Base-by-base conservation (phyloP, 2,888 invertebrate species). In the Hypercompe scribonia region DNA sequence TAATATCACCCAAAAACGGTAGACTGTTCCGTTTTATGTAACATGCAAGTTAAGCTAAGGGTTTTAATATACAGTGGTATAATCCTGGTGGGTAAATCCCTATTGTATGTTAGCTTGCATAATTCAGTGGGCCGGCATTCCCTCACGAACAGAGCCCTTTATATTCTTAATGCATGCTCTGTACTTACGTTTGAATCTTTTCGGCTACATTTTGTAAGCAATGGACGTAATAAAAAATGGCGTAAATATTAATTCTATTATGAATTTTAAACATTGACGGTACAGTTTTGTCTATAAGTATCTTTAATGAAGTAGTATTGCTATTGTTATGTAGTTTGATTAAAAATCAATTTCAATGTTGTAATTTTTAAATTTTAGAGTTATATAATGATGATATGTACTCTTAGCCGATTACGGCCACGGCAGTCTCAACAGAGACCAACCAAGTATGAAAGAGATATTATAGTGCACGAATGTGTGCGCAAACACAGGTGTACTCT, bases 71-170 rank as follows among this genome's bases (percentile, higher is more conserved):
- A 69, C 70, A 82, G 82, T 80, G 68, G 75, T 77, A 75, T 74
- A 64, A 65, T 74, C 54, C 74, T 63, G 50, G 76, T 73, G 73
- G 77, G 81, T 84, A 86, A 86, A 86, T 81, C 83, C 78, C 81
- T 74, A 80, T 84, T 83, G 84, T 81, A 71, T 69, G 75, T 50
- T 73, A 68, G 71, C 81, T 82, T 91, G 86, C 87, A 91, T 92
- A 90, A 92, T 91, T 87, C 89, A 91, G 77, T 73, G 72, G 65
- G 71, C 71, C 75, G 73, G 78, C 91, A 90, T 90, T 87, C 91
- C 86, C 78, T 84, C 90, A 90, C 89, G 90, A 75, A 82, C 69
- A 21, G 7, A 75, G 79, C 84, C 78, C 70, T 81, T 83, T 81
- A 78, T 77, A 86, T 81, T 81, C 72, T 85, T 84, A 84, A 86